Conservation (phyloP, 2,113 vertebrate species). For the Agelaius phoeniceus region DNA sequence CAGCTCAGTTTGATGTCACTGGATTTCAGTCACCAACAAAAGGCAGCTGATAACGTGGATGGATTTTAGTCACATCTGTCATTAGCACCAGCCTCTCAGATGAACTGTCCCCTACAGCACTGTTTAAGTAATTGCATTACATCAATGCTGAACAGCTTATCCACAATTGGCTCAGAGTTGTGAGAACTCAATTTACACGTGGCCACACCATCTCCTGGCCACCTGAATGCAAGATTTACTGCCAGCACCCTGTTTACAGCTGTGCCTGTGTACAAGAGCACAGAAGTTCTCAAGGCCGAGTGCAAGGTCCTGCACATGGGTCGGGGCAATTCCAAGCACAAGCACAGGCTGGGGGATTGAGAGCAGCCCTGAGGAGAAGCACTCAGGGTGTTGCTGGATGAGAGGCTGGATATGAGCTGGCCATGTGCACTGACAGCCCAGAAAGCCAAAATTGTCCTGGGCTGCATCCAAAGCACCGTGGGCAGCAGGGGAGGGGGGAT, state of each 20-base stretch:
- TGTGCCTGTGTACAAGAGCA: not conserved
- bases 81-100: constrained; percentile 18
- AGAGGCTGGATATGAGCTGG: not conserved
- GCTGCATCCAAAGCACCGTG: not conserved
- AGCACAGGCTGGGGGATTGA: not conserved
- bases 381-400: not conserved
- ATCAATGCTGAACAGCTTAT: constrained; percentile 39
- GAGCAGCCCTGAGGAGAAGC: not conserved
- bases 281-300: not conserved
- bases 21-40: constrained; percentile 14
- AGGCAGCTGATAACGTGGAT: not conserved
- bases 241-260: constrained; percentile 1
- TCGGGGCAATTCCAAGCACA: not conserved
- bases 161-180: not conserved
- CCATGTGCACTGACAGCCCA: not conserved
- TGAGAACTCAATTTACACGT: not conserved
- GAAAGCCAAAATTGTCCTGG: not conserved
- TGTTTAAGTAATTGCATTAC: constrained; percentile 35
- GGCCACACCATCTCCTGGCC: not conserved
- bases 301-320: not conserved
- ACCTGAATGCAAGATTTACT: not conserved
- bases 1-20: constrained; percentile 52
- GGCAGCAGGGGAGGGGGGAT: not conserved
- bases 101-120: constrained; percentile 7
- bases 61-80: constrained; percentile 50